Base-by-base conservation (phyloP, 2,113 vertebrate genomes). In the Nesoenas mayeri region DNA sequence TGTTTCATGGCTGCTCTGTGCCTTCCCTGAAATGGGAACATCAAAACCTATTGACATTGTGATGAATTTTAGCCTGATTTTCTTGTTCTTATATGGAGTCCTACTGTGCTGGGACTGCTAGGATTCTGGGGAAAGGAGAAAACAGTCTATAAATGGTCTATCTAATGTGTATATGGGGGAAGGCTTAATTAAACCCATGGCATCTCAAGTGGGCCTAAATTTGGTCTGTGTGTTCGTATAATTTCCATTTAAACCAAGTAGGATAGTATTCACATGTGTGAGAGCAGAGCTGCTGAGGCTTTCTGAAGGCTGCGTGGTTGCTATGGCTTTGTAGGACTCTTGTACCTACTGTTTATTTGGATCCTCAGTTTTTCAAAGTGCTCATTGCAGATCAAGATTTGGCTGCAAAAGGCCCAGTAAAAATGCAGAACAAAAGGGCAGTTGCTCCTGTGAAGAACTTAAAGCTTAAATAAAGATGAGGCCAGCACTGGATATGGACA, bases 401-500 rank as follows among this genome's bases (percentile, higher is more conserved):
- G 4, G 0, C 42, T 58, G 54, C 31, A 16, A n/a, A 44, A 36
- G 31, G 20, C n/a, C 17, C 6, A 4, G 70, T 24, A 18, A 31
- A 62, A 67, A 40, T 24, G 24, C 53, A 66, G 57, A 78, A 40
- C 32, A 28, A 31, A 61, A 62, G 65, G 34, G 25, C 13, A 7
- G 0, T 34, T 50, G 40, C 17, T 56, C 31, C 56, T 12, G 24
- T 9, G 25, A 82, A 56, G 65, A 72, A 12, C 38, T 36, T 28
- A 2, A 17, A 82, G 53, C 44, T 22, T 17, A n/a, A 60, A 12
- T 24, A 28, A 38, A 31, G 85, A 25, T 28, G 42, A n/a, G 48
- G 22, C 16, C 11, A 3, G 24, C 31, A 2, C 6, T 8, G 18
- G 48, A 10, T 34, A 1, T 0, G 0, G 22, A 44, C 7, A 2